Evolutionary conservation across 2,888 invertebrate species (phyloP).

Genomic region (Neria commutata): DNA sequence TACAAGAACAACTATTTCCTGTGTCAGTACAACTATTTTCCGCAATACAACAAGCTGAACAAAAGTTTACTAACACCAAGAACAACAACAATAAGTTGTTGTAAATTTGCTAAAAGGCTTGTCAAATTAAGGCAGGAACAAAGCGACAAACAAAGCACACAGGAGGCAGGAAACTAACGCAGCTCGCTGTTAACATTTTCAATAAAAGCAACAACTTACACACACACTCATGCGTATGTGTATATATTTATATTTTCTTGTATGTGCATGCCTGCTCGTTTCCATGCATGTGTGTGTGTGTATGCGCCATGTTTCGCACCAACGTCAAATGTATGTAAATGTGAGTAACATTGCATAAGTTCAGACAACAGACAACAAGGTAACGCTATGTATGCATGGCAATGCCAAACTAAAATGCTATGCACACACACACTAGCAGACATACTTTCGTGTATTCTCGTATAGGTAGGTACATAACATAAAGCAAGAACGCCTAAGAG

Average conservation of each 20-base stretch:
- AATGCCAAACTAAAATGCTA: too few relatives aligned
- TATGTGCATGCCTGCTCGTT: too few relatives aligned
- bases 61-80: background rate
- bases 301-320: too few relatives aligned
- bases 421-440: too few relatives aligned
- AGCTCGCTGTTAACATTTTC: conserved; percentile 13
- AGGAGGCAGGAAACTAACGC: conserved; percentile 1
- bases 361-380: too few relatives aligned
- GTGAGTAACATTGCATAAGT: conserved; percentile 48
- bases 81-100: background rate
- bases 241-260: too few relatives aligned
- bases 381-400: conserved; percentile 38
- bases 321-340: conserved; percentile 45
- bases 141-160: background rate
- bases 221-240: background rate
- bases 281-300: too few relatives aligned
- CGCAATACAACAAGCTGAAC: background rate
- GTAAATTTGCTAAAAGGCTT: too few relatives aligned
- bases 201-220: background rate
- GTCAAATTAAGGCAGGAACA: background rate
- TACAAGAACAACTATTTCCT: too few relatives aligned
- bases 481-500: conserved; percentile 31
- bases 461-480: background rate
- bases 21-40: too few relatives aligned
- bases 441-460: background rate